Percentiles rank a stretch among this genome's conserved stretches.
These are phyloP conservation scores for Picus viridis DNA, from an alignment of 2,797 vertebrate species.

Conservation along the genomic window DNA sequence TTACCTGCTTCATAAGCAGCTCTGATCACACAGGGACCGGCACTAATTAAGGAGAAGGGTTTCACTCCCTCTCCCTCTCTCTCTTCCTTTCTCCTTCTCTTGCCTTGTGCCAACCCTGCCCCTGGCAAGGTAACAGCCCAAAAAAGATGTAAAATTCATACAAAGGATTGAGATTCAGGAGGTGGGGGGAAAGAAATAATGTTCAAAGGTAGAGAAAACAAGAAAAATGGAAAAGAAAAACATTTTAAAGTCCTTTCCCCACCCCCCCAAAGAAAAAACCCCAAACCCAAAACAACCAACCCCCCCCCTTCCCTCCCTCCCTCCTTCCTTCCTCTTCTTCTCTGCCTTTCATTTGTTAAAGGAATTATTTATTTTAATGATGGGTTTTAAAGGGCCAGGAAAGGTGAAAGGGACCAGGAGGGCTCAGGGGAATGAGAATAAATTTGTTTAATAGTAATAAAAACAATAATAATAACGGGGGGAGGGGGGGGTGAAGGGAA, in stretches of 20 bases:
- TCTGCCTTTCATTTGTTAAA: background rate
- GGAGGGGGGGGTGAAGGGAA: too few species aligned
- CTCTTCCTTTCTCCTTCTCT: slow-evolving; percentile 64
- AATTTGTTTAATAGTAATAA: background rate
- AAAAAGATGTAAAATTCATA: slow-evolving; percentile 72
- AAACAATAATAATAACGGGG: too few species aligned
- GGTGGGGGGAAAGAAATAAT: slow-evolving; percentile 21
- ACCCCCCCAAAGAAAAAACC: too few species aligned
- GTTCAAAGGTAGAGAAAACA: slow-evolving; percentile 43
- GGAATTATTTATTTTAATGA: slow-evolving; percentile 58
- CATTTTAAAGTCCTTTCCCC: background rate
- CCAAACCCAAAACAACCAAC: too few species aligned
- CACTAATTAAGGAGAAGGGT: slow-evolving; percentile 73
- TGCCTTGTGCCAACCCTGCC: slow-evolving; percentile 73
- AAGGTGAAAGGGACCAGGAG: background rate
- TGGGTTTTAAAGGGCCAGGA: slow-evolving; percentile 45
- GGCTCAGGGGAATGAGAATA: background rate
- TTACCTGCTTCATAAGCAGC: slow-evolving; percentile 65
- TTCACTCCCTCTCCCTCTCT: slow-evolving; percentile 54
- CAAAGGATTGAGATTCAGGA: slow-evolving; percentile 58
- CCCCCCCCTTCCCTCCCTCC: too few species aligned
- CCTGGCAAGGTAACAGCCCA: slow-evolving; percentile 75
- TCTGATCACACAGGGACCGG: slow-evolving; percentile 60
- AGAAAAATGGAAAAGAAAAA: background rate
- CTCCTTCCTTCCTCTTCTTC: background rate